Conservation (phyloP, 2,113 vertebrate species). For the Ochotona princeps region DNA sequence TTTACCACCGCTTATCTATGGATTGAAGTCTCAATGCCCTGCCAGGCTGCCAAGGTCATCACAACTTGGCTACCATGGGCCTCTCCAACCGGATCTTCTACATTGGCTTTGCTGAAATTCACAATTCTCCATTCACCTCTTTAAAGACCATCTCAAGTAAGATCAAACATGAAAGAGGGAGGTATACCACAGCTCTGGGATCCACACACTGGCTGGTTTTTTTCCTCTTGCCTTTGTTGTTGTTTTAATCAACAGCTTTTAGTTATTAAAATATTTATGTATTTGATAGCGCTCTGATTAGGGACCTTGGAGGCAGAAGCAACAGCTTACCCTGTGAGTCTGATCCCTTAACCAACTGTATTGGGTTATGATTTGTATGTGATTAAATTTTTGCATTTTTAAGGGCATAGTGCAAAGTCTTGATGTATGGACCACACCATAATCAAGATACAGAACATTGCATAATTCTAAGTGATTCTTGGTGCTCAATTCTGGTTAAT, state of each 20-base stretch:
- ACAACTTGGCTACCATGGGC: neutral
- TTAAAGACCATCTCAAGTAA: neutral
- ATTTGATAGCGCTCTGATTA: too few relatives aligned
- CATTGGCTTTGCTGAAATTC: neutral
- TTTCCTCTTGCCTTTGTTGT: neutral
- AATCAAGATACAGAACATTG: neutral
- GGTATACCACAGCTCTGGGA: neutral
- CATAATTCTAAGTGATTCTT: neutral
- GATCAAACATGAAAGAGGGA: neutral
- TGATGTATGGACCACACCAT: neutral
- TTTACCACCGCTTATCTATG: neutral
- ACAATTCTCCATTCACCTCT: rapidly evolving
- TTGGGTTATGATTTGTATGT: neutral
- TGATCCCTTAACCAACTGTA: neutral
- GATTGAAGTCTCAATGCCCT: neutral
- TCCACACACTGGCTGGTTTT: neutral
- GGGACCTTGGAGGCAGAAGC: too few relatives aligned
- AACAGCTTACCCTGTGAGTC: too few relatives aligned
- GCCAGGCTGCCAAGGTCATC: neutral
- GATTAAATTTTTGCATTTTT: neutral
- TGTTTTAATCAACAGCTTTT: neutral
- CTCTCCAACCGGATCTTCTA: neutral
- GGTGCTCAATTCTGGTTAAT: neutral
- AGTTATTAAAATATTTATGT: too few relatives aligned
- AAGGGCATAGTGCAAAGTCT: neutral